Percentiles rank a stretch among this genome's conserved stretches.
These are phyloP conservation scores for Prionace glauca DNA, from an alignment of 2,797 vertebrate genomes.

Conservation along the genomic window DNA sequence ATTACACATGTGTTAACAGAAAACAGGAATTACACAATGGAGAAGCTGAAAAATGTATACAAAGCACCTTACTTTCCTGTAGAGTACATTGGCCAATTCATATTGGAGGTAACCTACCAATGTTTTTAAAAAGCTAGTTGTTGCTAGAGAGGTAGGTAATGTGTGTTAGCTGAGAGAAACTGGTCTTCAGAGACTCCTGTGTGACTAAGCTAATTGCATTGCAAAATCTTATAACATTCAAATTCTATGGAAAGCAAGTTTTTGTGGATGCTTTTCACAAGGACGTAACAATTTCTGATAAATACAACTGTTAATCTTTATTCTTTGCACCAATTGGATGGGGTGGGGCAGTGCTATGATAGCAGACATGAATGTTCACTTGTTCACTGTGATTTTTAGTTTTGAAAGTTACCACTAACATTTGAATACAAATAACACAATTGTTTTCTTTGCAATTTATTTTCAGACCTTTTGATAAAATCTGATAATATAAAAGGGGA, in stretches of 20 bases:
- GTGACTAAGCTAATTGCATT: background rate
- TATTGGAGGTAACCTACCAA: slow-evolving; percentile 73
- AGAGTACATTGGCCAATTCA: slow-evolving; percentile 71
- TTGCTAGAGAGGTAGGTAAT: background rate
- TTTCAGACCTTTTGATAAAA: no score
- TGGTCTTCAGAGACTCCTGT: background rate
- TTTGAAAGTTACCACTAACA: background rate
- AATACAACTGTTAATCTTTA: background rate
- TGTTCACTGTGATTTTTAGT: background rate
- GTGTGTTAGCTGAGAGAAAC: background rate
- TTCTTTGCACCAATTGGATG: background rate
- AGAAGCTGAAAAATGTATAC: slow-evolving; percentile 45
- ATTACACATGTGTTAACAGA: slow-evolving; percentile 59
- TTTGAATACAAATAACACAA: background rate
- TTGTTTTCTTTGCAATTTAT: no score
- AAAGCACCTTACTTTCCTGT: slow-evolving; percentile 64
- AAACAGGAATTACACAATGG: slow-evolving; percentile 43
- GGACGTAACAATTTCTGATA: background rate
- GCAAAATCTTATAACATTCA: background rate
- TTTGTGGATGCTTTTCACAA: background rate
- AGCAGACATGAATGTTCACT: background rate
- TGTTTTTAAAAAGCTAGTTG: slow-evolving; percentile 7
- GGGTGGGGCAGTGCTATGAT: no score
- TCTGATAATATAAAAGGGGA: no score
- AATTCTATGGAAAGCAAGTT: background rate